Percentiles rank a stretch among this genome's conserved stretches.
Evolutionary conservation across 2,888 invertebrate species (phyloP).

Genomic region (Germaria angustata): DNA sequence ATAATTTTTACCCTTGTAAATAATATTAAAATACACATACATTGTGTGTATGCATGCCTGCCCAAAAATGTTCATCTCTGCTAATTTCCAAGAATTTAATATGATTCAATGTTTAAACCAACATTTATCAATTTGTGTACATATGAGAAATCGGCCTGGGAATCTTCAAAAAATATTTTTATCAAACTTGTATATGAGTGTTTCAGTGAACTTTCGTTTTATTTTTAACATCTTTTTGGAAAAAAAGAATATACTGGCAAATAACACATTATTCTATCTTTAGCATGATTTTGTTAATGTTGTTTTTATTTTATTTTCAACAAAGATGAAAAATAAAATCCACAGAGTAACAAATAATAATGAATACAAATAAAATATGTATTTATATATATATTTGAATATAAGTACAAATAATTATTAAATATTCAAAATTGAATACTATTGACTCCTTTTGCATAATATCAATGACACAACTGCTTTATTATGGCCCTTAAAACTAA

Average conservation of each 20-base stretch:
- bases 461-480: too few species aligned
- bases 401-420: too few species aligned
- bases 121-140: constrained; percentile 21
- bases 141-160: constrained; percentile 29
- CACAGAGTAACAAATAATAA: not conserved
- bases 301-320: not conserved
- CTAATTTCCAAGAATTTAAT: constrained; percentile 51
- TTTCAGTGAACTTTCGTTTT: not conserved
- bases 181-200: not conserved
- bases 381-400: too few species aligned
- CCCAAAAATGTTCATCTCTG: constrained; percentile 5
- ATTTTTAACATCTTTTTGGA: constrained; percentile 18
- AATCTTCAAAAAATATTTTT: constrained; percentile 27
- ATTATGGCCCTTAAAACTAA: too few species aligned
- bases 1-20: not conserved
- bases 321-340: not conserved
- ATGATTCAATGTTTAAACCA: constrained; percentile 55
- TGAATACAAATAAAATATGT: not conserved
- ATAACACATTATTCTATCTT: constrained; percentile 1
- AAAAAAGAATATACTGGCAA: constrained; percentile 5
- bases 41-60: too few species aligned
- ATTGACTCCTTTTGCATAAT: too few species aligned
- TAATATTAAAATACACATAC: not conserved
- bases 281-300: not conserved
- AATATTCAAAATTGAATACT: too few species aligned